Conservation (phyloP, 2,113 vertebrate species). For the Porphyrio hochstetteri region DNA sequence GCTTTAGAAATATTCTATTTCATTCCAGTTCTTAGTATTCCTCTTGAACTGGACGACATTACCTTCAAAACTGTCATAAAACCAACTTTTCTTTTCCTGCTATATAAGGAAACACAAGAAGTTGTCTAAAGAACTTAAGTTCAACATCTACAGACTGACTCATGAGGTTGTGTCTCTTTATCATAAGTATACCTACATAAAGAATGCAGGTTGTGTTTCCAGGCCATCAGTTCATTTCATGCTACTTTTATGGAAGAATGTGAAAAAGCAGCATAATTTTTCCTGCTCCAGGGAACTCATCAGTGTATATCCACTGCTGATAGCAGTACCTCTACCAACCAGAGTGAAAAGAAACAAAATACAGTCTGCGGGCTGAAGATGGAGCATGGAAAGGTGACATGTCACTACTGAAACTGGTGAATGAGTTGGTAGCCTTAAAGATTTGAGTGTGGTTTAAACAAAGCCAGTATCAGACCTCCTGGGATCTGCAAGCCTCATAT, state of each 20-base stretch:
- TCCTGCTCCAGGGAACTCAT: background rate
- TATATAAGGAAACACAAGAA: background rate
- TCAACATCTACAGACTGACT: background rate
- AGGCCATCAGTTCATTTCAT: background rate
- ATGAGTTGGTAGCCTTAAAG: background rate
- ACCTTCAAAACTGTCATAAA: background rate
- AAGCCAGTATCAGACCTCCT: background rate
- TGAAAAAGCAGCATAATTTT: background rate
- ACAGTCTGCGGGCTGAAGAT: background rate
- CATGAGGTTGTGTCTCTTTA: background rate
- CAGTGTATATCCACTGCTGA: too few species aligned
- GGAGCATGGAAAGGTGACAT: background rate
- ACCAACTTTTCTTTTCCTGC: background rate
- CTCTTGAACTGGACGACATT: background rate
- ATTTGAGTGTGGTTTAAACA: background rate
- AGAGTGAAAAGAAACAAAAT: background rate
- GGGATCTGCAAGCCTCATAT: background rate
- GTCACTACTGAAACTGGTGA: background rate
- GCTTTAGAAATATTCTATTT: background rate
- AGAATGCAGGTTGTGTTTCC: background rate
- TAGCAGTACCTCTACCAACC: background rate
- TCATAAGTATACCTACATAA: background rate
- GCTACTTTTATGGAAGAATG: background rate
- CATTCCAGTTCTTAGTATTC: background rate
- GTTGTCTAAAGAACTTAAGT: background rate